These are phyloP conservation scores for Delichon dasypus DNA, from an alignment of 2,797 vertebrate species.

Conservation along the genomic window DNA sequence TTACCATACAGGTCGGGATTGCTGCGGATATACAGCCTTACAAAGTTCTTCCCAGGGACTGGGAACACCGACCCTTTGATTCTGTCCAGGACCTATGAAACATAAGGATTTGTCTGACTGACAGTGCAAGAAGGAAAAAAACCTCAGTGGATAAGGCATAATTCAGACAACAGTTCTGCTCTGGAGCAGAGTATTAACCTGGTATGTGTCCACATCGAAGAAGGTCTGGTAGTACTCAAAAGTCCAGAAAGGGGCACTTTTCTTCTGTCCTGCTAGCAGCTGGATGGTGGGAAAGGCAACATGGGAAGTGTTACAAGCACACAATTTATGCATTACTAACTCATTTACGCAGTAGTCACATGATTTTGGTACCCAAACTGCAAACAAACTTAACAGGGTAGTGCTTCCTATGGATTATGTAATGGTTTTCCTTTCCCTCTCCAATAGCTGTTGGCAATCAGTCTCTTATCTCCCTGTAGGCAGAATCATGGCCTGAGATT, in stretches of 20 bases:
- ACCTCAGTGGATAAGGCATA: background rate
- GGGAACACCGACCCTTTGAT: constrained; percentile 93
- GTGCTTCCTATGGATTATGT: background rate
- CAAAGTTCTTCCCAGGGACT: constrained; percentile 94
- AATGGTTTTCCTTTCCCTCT: background rate
- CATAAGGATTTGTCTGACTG: background rate
- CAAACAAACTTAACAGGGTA: background rate
- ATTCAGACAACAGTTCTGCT: background rate
- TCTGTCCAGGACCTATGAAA: constrained; percentile 88
- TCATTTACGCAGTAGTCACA: background rate
- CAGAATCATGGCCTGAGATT: background rate
- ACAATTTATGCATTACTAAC: background rate
- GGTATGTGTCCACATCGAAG: constrained; percentile 92
- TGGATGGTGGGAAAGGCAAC: constrained; percentile 52
- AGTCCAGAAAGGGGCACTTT: constrained; percentile 92
- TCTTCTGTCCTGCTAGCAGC: constrained; percentile 91
- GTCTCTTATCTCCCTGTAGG: background rate
- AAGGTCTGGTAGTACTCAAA: constrained; percentile 97
- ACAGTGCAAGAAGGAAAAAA: background rate
- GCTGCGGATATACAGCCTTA: constrained; percentile 88
- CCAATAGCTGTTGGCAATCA: background rate
- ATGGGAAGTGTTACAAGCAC: background rate
- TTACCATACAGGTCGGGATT: constrained; percentile 97
- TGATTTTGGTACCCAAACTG: background rate
- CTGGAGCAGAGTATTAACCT: constrained; percentile 71